Evolutionary conservation across 2,888 invertebrate species (phyloP).

Genomic region (Pollenia amentaria): DNA sequence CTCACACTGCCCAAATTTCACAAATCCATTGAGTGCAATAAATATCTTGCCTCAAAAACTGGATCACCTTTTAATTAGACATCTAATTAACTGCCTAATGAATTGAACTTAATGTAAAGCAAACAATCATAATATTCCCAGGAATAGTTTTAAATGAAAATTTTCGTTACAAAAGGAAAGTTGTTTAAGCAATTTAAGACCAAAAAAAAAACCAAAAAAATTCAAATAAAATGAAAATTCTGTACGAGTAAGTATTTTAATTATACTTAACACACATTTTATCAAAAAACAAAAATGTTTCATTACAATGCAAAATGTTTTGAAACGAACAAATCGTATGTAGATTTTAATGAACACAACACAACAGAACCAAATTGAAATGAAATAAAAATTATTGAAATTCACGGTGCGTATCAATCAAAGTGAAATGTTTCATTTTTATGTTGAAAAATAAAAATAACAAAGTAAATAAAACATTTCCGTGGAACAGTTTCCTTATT

Average conservation of each 20-base stretch:
- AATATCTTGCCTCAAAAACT: conserved; percentile 26
- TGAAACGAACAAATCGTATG: conserved; percentile 29
- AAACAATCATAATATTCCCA: conserved; percentile 16
- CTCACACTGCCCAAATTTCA: not conserved
- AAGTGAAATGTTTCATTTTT: conserved; percentile 64
- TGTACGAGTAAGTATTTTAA: conserved; percentile 45
- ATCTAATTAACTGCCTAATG: not conserved
- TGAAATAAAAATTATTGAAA: conserved; percentile 64
- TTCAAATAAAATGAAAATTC: conserved; percentile 20
- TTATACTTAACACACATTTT: not conserved
- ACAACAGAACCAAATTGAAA: conserved; percentile 39
- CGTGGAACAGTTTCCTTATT: conserved; percentile 73
- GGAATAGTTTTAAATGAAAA: conserved; percentile 7
- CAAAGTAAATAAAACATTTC: conserved; percentile 63
- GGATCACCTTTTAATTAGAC: not conserved
- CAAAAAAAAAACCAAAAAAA: not conserved
- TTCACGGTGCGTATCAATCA: conserved; percentile 69
- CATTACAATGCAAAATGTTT: not conserved
- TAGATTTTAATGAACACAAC: conserved; percentile 32
- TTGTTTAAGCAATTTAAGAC: conserved; percentile 37
- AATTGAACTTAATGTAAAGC: not conserved
- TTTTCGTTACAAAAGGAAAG: conserved; percentile 13
- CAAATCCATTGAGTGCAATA: not conserved
- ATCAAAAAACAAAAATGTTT: not conserved
- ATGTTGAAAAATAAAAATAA: conserved; percentile 22